Evolutionary conservation across 2,888 invertebrate species (phyloP).

Genomic region (Adineta ricciae): DNA sequence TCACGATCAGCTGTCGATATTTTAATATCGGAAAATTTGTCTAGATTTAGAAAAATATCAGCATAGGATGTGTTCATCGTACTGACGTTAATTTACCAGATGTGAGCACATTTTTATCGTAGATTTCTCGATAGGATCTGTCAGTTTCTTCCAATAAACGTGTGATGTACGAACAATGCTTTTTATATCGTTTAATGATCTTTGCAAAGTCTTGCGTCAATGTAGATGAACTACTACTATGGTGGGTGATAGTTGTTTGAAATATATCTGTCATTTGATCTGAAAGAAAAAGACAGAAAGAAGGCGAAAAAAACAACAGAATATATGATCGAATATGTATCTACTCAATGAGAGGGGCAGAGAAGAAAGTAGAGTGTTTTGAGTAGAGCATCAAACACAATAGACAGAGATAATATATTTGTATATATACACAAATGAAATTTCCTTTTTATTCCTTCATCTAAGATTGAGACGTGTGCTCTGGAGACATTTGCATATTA

Average conservation of each 20-base stretch:
- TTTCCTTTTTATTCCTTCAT: not conserved
- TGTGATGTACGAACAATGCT: not conserved
- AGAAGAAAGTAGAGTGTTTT: not conserved
- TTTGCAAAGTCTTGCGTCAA: not conserved
- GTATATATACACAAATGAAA: not conserved
- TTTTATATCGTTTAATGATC: not conserved
- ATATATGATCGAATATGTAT: not conserved
- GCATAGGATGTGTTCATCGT: too few relatives aligned
- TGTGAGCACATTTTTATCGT: not conserved
- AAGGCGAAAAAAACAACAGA: not conserved
- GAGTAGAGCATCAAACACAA: not conserved
- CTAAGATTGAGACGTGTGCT: not conserved
- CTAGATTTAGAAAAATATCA: not conserved
- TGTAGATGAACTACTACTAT: not conserved
- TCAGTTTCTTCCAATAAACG: not conserved
- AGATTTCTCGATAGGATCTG: not conserved
- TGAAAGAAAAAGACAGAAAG: not conserved
- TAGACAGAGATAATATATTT: not conserved
- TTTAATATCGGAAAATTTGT: not conserved
- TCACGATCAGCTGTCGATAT: not conserved
- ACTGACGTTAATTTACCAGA: not conserved
- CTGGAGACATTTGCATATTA: conserved; percentile 13
- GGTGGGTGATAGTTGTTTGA: not conserved
- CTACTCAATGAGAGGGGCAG: not conserved
- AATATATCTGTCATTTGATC: not conserved